These are phyloP conservation scores for Tretioscincus oriximinensis DNA, from an alignment of 2,113 vertebrate species.

Conservation along the genomic window DNA sequence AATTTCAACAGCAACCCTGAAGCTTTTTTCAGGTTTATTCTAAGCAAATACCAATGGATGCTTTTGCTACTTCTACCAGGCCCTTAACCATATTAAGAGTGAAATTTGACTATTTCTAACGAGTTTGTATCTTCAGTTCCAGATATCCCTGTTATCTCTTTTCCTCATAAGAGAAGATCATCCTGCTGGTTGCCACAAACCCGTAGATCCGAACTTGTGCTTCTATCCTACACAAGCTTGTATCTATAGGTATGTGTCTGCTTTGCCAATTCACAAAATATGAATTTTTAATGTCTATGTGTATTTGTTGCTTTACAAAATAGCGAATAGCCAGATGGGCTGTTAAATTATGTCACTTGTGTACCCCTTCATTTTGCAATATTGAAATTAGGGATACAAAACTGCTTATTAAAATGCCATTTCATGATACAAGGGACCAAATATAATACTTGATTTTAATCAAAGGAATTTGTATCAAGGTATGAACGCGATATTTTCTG, in stretches of 20 bases:
- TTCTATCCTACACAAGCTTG: constrained; percentile 94
- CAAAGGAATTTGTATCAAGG: constrained; percentile 16
- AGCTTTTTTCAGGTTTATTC: neutral
- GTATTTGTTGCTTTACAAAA: constrained; percentile 6
- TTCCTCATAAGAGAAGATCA: constrained; percentile 56
- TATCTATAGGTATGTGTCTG: constrained; percentile 98
- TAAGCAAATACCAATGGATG: neutral
- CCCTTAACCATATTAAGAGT: neutral
- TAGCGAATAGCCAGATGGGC: neutral
- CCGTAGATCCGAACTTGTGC: constrained; percentile 99
- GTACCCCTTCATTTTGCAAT: neutral
- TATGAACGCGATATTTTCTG: neutral
- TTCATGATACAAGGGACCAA: neutral
- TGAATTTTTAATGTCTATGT: neutral
- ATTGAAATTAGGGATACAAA: constrained; percentile 11
- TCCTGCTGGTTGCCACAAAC: constrained; percentile 92
- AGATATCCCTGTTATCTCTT: constrained; percentile 44
- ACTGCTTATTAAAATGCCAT: neutral
- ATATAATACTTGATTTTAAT: neutral
- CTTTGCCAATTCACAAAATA: constrained; percentile 71
- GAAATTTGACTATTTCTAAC: constrained; percentile 44
- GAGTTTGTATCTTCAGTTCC: constrained; percentile 51
- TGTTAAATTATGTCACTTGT: neutral
- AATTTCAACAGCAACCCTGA: neutral
- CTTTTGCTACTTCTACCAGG: neutral